These are phyloP conservation scores for Cetoscarus ocellatus DNA, from an alignment of 2,797 vertebrate genomes.

Conservation along the genomic window DNA sequence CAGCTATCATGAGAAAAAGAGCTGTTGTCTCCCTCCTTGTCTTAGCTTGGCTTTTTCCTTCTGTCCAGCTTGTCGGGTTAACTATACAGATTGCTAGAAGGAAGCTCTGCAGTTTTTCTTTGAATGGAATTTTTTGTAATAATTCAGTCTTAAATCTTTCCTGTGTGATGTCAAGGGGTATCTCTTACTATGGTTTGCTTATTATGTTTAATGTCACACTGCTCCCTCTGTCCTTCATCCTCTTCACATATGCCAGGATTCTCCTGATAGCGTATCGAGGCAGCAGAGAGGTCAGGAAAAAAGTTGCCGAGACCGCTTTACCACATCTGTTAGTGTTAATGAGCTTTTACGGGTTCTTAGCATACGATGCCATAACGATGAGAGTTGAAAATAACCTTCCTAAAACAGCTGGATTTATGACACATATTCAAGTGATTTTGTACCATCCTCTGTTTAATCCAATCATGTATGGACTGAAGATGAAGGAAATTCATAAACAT, in stretches of 20 bases:
- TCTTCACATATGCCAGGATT: slow-evolving; percentile 48
- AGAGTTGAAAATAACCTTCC: neutral
- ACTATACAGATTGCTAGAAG: no score
- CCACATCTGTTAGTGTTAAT: slow-evolving; percentile 55
- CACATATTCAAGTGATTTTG: slow-evolving; percentile 6
- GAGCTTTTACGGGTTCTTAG: slow-evolving; percentile 16
- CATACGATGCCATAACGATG: slow-evolving; percentile 3
- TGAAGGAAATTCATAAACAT: neutral
- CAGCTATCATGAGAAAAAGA: slow-evolving; percentile 26
- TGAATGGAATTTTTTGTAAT: no score
- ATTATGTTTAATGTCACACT: neutral
- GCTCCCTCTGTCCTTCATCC: neutral
- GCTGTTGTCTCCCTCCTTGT: neutral
- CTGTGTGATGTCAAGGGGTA: neutral
- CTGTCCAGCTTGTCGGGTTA: neutral
- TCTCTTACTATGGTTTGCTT: fast-evolving
- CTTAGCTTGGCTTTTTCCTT: neutral
- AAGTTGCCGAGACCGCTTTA: slow-evolving; percentile 1
- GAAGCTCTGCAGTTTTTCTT: neutral
- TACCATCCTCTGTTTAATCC: slow-evolving; percentile 35
- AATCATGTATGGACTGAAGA: neutral
- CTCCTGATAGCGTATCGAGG: slow-evolving; percentile 23
- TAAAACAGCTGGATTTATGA: neutral
- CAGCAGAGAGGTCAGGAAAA: slow-evolving; percentile 29
- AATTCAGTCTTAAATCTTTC: no score